Base-by-base conservation (phyloP, 2,113 vertebrate species). In the Muscicapa adusta region DNA sequence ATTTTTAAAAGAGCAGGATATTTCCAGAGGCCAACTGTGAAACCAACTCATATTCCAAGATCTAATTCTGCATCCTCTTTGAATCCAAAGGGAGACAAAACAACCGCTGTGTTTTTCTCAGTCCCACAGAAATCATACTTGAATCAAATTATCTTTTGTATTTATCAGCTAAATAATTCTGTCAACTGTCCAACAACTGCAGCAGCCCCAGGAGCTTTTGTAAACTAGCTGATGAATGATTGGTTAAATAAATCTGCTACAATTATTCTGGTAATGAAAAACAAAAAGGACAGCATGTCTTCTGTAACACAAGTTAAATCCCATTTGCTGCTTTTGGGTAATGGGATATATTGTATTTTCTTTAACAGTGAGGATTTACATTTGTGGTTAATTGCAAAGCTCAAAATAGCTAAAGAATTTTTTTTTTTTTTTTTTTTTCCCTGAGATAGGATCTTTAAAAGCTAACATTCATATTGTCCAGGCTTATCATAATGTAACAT, bases 201-300 rank as follows among this genome's bases (percentile, higher is more conserved):
- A 75, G 54, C 75, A 94, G 53, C 71, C 93, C 70, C 92, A 79
- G 96, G 92, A 96, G 77, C 72, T 96, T 96, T 91, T 94, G 88
- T 75, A 92, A 94, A 86, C 88, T 78, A 73, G n/a, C 83, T 92
- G 93, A 70, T 94, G 91, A 97, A 82, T 62, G 87, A 97, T 76
- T 96, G 96, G 95, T 96, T 97, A 96, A 94, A 89, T 85, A 93
- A 96, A 95, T 68, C 76, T 91, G 93, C 91, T 89, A 78, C 80
- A 90, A 86, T 95, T 94, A 95, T 96, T 96, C 81, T 89, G 78
- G 79, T 85, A 96, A 92, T 93, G 70, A 94, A 96, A 96, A 94
- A 89, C 80, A 94, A 96, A 91, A 91, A 28, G 22, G 66, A 92
- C 94, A 91, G 79, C 45, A 56, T 82, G 89, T 74, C 89, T 95